A percentile compares a stretch with the other conserved stretches of the same genome.
Evolutionary conservation across 2,888 invertebrate genomes (phyloP).

Genomic region (Exocentrus adspersus): DNA sequence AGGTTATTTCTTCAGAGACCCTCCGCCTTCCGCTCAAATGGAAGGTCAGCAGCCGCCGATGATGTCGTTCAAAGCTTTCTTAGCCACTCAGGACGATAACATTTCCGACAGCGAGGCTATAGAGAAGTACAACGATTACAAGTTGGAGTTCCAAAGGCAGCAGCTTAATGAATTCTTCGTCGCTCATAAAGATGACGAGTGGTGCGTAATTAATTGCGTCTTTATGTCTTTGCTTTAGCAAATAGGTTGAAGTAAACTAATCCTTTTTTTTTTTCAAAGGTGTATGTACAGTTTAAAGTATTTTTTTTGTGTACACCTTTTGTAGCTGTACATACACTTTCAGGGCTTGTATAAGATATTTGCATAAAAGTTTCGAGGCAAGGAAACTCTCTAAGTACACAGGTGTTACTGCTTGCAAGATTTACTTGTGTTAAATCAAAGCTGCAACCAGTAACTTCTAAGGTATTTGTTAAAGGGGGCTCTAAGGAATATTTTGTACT

Average conservation of each 20-base stretch:
- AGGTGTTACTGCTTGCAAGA: no score
- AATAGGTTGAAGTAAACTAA: not conserved
- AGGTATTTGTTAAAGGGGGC: slow-evolving; percentile 7
- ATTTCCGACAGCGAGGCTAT: slow-evolving; percentile 98
- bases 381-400: no score
- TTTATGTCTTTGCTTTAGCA: not conserved
- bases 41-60: slow-evolving; percentile 86
- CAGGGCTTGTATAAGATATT: slow-evolving; percentile 6
- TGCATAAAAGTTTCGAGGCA: no score
- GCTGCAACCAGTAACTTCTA: no score
- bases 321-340: slow-evolving; percentile 20
- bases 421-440: no score
- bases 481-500: slow-evolving; percentile 13
- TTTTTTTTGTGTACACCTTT: slow-evolving; percentile 24
- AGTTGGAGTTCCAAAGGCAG: slow-evolving; percentile 94
- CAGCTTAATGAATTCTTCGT: slow-evolving; percentile 99
- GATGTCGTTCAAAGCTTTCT: slow-evolving; percentile 96
- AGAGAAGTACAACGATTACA: slow-evolving; percentile 97
- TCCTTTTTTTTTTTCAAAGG: slow-evolving; percentile 16
- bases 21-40: slow-evolving; percentile 59
- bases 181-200: slow-evolving; percentile 99
- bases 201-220: slow-evolving; percentile 75
- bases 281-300: slow-evolving; percentile 15
- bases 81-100: slow-evolving; percentile 95
- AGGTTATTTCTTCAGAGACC: slow-evolving; percentile 66